Percentiles rank a stretch among this genome's conserved stretches.
These are phyloP conservation scores for Pinctada fucata DNA, from an alignment of 2,888 invertebrate species.

Conservation along the genomic window DNA sequence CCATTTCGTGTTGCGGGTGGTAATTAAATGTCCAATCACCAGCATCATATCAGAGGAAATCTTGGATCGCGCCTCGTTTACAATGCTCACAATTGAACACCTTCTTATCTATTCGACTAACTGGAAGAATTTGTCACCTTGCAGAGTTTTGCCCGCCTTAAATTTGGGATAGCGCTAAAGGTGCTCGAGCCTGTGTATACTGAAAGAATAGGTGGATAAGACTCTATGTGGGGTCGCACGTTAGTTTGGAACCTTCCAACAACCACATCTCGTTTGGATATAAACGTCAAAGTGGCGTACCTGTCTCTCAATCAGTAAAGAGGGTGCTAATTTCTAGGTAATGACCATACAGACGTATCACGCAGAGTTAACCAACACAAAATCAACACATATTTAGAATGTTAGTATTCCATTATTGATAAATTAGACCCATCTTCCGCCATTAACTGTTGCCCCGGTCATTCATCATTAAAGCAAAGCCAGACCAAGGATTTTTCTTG, in stretches of 20 bases:
- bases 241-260: no score
- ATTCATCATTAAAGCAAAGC: neutral
- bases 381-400: slow-evolving; percentile 2
- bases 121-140: no score
- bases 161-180: no score
- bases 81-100: no score
- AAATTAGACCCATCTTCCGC: slow-evolving; percentile 4
- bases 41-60: neutral
- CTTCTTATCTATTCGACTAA: no score
- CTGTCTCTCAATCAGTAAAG: neutral
- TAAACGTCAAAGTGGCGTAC: neutral
- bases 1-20: neutral
- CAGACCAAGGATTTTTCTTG: neutral
- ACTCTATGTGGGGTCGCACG: no score
- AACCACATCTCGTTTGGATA: no score
- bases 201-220: no score
- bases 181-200: no score
- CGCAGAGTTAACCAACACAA: neutral
- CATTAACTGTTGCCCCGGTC: neutral
- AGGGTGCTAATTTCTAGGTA: slow-evolving; percentile 6
- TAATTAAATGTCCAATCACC: slow-evolving; percentile 1
- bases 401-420: slow-evolving; percentile 7
- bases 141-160: no score
- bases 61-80: neutral
- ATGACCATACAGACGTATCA: neutral